phyloP scores from a whole-genome alignment of 2,888 invertebrate species.

The Luperina nickerlii region DNA sequence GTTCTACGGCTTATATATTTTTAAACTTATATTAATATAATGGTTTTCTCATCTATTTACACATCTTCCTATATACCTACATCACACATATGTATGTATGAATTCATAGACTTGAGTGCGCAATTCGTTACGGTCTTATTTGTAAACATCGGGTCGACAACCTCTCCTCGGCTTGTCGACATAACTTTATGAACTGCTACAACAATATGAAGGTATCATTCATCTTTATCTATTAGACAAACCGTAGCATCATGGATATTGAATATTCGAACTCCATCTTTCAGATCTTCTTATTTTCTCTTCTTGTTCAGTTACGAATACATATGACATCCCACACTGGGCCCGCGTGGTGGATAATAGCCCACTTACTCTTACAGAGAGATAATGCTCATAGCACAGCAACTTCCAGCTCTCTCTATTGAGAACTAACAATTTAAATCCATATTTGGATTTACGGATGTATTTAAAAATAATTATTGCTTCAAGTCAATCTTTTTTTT shows the following conservation, averaged over 20 bases:
- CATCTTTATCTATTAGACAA: neutral
- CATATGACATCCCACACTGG: no score
- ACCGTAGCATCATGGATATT: neutral
- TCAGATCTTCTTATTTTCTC: neutral
- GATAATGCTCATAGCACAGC: neutral
- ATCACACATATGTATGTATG: neutral
- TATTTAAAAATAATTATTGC: neutral
- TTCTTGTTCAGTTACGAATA: neutral
- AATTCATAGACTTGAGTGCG: conserved; percentile 15
- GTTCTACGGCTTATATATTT: neutral
- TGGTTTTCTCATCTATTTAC: conserved; percentile 18
- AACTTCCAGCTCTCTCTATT: no score
- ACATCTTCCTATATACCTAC: neutral
- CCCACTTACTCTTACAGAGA: neutral
- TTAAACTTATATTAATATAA: neutral
- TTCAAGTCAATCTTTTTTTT: neutral
- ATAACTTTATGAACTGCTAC: conserved; percentile 2
- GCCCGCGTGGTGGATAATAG: neutral
- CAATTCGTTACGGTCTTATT: conserved; percentile 44
- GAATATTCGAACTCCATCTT: neutral
- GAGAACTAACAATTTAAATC: no score
- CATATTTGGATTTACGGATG: no score
- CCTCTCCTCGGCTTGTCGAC: conserved; percentile 27
- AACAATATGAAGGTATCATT: neutral
- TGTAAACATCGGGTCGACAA: conserved; percentile 34